Base-by-base conservation (phyloP, 2,888 invertebrate species). In the Epinotia brunnichana region DNA sequence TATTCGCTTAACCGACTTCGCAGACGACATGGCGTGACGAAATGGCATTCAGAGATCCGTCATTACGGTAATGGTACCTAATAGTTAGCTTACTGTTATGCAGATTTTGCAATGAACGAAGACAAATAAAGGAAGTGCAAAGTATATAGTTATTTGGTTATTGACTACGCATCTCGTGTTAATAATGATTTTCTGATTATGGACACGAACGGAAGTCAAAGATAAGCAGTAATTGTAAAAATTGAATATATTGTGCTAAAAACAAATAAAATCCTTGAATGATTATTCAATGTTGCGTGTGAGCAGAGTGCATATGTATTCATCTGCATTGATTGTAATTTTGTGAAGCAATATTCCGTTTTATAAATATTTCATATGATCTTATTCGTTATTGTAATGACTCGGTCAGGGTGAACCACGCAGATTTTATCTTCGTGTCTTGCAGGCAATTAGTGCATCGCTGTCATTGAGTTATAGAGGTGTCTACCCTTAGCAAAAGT, bases 1-100 rank as follows among this genome's bases (percentile, higher is more conserved):
- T 67, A 71, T 60, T 71, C 66, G 66, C 60, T 66, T 66, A 66
- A 70, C 35, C 70, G 44, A 44, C 54, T 59, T 59, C 57, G 63
- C 9, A 10, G 54, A 61, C 44, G 70, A 29, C 60, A 13, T 56
- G 39, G 54, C 67, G 67, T 67, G 67, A 72, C 61, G 67, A 67
- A 68, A 68, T 48, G 15, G 10, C 51, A 71, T 71, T 70, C 56
- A 70, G 57, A 57, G 51, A 35, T 60, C 54, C 48, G 24, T 62
- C 72, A 62, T 62, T 68, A 68, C 39, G 9, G 39, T 62, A 68
- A 72, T 72, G 48, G 66, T 67, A 53, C 60, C 29, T 70, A 53
- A 66, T 48, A 62, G 35, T 44, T 48, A 56, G 21, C 41, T n/a
- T 59, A 48, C 39, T 67, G 48, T 67, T 62, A 71, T 59, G 61